Percentiles rank a stretch among this genome's conserved stretches.
These are phyloP conservation scores for Cynopterus sphinx DNA, from an alignment of 2,797 vertebrate genomes.

Conservation along the genomic window DNA sequence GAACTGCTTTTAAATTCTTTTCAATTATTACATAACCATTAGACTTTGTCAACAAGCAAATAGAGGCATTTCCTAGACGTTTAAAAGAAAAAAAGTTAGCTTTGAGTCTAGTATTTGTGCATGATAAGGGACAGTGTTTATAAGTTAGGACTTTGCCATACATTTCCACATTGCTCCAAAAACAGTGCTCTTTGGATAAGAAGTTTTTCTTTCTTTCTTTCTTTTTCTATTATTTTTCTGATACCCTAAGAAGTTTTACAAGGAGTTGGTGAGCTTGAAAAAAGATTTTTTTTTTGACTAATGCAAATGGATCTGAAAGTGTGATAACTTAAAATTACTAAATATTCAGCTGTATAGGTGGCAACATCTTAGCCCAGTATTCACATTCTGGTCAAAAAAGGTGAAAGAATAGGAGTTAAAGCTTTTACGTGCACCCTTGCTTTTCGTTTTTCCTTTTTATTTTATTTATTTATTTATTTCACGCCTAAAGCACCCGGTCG, in stretches of 20 bases:
- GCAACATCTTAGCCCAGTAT: constrained; percentile 56
- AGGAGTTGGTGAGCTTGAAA: constrained; percentile 28
- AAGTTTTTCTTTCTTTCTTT: not conserved
- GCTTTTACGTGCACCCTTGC: not conserved
- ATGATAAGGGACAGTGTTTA: not conserved
- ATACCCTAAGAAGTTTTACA: not conserved
- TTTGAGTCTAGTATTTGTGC: not conserved
- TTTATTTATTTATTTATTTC: too few relatives aligned
- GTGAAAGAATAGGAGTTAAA: not conserved
- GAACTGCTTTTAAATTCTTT: constrained; percentile 43
- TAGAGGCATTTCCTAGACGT: not conserved
- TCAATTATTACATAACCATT: not conserved
- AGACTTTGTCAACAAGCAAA: not conserved
- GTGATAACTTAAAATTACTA: not conserved
- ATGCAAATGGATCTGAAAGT: constrained; percentile 29
- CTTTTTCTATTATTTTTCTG: too few relatives aligned
- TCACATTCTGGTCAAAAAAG: not conserved
- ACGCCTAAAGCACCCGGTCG: too few relatives aligned
- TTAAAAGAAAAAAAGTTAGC: not conserved
- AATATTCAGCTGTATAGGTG: constrained; percentile 18
- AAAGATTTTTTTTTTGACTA: not conserved
- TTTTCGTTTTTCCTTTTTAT: not conserved
- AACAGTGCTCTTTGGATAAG: not conserved
- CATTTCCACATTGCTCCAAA: constrained; percentile 13
- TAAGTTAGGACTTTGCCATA: not conserved